Percentiles rank a stretch among this genome's conserved stretches.
Conservation (phyloP, 2,888 invertebrate genomes). For the Acleris emargana region DNA sequence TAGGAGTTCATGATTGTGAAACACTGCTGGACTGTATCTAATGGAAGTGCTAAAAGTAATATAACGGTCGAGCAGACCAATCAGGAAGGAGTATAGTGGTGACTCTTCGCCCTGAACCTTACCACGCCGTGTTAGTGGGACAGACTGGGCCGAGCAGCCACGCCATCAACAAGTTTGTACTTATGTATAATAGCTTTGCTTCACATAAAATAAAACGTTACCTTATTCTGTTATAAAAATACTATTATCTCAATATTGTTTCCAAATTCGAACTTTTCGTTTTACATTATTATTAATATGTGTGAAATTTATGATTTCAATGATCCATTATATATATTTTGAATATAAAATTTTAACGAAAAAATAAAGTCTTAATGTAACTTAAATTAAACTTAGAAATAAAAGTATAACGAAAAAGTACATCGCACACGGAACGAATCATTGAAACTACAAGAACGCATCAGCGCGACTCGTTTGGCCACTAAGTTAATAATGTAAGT, state of each 20-base stretch:
- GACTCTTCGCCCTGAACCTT: slow-evolving; percentile 10
- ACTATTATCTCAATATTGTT: slow-evolving; percentile 69
- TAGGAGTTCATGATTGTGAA: background rate
- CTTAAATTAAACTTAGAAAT: slow-evolving; percentile 53
- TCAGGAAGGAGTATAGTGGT: background rate
- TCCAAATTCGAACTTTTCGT: slow-evolving; percentile 69
- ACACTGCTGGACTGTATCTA: background rate
- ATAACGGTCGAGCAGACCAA: slow-evolving; percentile 2
- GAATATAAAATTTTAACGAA: slow-evolving; percentile 46
- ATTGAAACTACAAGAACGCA: slow-evolving; percentile 1
- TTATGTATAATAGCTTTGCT: slow-evolving; percentile 66
- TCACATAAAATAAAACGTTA: slow-evolving; percentile 61
- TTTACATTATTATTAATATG: slow-evolving; percentile 35
- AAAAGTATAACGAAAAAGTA: slow-evolving; percentile 51
- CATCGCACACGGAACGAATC: slow-evolving; percentile 45
- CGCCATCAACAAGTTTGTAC: slow-evolving; percentile 73
- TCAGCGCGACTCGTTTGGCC: slow-evolving; percentile 12
- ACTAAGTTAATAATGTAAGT: slow-evolving; percentile 14
- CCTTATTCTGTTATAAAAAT: slow-evolving; percentile 76
- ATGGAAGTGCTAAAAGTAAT: background rate
- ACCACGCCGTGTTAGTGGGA: slow-evolving; percentile 59
- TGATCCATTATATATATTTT: slow-evolving; percentile 37
- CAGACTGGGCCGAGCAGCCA: slow-evolving; percentile 67
- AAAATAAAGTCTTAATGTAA: slow-evolving; percentile 50
- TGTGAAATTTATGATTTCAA: slow-evolving; percentile 31